Conservation (phyloP, 30 jellyfish, hydroid and myxozoan species). For the Nemopilema nomurai region DNA sequence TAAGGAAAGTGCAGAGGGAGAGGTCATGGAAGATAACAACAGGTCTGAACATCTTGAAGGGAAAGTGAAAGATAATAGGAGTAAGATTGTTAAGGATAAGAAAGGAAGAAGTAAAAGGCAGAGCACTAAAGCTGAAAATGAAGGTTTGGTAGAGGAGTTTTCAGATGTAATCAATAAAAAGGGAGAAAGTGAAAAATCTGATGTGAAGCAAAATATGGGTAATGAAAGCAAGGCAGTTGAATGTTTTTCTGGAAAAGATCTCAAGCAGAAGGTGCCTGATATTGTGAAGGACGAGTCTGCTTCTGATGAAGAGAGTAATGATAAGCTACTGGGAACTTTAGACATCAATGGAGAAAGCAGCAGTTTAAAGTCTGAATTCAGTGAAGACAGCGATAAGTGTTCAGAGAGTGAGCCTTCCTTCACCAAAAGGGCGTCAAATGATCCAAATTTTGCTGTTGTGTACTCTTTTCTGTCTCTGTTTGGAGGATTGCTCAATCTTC, state of each 20-base stretch:
- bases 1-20: neutral
- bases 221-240: neutral
- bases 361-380: conserved; percentile 14
- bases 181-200: neutral
- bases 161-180: neutral
- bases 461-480: conserved; percentile 74
- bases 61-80: neutral
- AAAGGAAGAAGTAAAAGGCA: no score
- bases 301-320: neutral
- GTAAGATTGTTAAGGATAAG: neutral
- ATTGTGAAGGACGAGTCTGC: neutral
- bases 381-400: conserved; percentile 52
- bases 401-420: conserved; percentile 41
- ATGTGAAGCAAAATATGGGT: neutral
- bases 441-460: conserved; percentile 92
- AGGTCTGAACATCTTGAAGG: neutral
- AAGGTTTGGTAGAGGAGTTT: neutral
- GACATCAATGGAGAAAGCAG: conserved; percentile 8
- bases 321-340: neutral
- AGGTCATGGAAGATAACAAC: neutral
- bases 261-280: neutral
- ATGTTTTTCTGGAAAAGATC: neutral
- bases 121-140: neutral
- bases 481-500: conserved; percentile 87
- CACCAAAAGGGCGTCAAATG: conserved; percentile 77